A percentile compares a stretch with the other conserved stretches of the same genome.
Evolutionary conservation across 2,888 invertebrate genomes (phyloP).

Genomic region (Alviniconcha strummeri): DNA sequence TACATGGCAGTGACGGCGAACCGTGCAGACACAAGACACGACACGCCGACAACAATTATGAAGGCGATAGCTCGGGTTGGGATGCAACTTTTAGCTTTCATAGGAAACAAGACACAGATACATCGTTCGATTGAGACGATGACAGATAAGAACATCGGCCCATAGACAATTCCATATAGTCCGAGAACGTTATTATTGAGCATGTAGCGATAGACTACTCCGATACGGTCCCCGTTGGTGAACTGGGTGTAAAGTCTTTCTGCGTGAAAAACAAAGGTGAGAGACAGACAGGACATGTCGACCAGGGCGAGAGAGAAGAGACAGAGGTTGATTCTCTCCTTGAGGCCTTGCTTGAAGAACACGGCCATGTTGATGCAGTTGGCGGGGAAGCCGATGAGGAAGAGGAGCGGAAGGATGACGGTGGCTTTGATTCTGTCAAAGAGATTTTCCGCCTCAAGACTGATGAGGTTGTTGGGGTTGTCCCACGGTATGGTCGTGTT

Average conservation of each 20-base stretch:
- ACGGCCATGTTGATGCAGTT: constrained; percentile 9
- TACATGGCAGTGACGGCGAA: constrained; percentile 17
- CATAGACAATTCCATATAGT: constrained; percentile 4
- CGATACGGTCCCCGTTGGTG: background rate
- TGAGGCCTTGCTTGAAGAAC: constrained; percentile 6
- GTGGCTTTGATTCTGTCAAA: background rate
- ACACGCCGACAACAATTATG: background rate
- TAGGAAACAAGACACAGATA: constrained; percentile 16
- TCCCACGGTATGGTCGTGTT: background rate
- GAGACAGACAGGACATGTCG: background rate
- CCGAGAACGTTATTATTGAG: constrained; percentile 10
- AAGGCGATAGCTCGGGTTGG: background rate
- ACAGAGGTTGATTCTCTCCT: background rate
- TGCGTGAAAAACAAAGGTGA: background rate
- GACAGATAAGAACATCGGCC: constrained; percentile 7
- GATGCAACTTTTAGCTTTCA: background rate
- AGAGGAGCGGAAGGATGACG: background rate
- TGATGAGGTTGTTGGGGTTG: background rate
- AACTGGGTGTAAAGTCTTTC: background rate
- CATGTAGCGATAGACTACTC: background rate
- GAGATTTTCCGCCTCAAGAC: background rate
- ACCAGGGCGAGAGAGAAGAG: background rate
- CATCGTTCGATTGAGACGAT: constrained; percentile 10
- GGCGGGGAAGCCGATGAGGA: background rate
- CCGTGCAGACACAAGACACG: background rate